Conservation (phyloP, 2,888 invertebrate species). For the Scaptomyza tumidula region DNA sequence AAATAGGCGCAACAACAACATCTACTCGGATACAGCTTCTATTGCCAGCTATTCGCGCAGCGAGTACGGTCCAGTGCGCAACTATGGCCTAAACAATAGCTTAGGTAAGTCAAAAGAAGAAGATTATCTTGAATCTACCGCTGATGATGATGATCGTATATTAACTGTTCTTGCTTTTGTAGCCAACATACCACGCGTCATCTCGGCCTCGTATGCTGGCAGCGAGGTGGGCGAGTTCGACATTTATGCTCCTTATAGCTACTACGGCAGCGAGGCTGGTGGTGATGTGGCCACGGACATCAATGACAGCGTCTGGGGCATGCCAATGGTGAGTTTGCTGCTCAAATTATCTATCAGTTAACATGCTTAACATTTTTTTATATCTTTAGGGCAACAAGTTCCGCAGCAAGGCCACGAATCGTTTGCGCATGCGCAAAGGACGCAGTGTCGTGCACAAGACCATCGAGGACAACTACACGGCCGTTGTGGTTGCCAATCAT, state of each 20-base stretch:
- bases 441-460: slow-evolving; percentile 93
- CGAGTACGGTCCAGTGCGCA: slow-evolving; percentile 82
- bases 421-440: slow-evolving; percentile 91
- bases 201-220: slow-evolving; percentile 92
- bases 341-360: not conserved
- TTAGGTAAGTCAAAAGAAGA: slow-evolving; percentile 71
- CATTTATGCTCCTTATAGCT: slow-evolving; percentile 92
- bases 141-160: not conserved
- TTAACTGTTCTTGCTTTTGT: slow-evolving; percentile 6
- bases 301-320: slow-evolving; percentile 84
- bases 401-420: slow-evolving; percentile 85
- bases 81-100: slow-evolving; percentile 82
- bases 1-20: slow-evolving; percentile 66
- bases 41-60: slow-evolving; percentile 83
- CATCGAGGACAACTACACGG: slow-evolving; percentile 95
- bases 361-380: no score
- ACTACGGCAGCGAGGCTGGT: slow-evolving; percentile 87
- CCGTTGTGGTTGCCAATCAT: slow-evolving; percentile 94
- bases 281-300: slow-evolving; percentile 84
- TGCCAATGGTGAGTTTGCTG: slow-evolving; percentile 77
- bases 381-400: slow-evolving; percentile 76
- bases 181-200: slow-evolving; percentile 86
- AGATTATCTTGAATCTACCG: no score
- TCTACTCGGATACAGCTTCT: slow-evolving; percentile 80
- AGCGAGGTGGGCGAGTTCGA: slow-evolving; percentile 93